Base-by-base conservation (phyloP, 2,888 invertebrate genomes). In the Tigriopus californicus region DNA sequence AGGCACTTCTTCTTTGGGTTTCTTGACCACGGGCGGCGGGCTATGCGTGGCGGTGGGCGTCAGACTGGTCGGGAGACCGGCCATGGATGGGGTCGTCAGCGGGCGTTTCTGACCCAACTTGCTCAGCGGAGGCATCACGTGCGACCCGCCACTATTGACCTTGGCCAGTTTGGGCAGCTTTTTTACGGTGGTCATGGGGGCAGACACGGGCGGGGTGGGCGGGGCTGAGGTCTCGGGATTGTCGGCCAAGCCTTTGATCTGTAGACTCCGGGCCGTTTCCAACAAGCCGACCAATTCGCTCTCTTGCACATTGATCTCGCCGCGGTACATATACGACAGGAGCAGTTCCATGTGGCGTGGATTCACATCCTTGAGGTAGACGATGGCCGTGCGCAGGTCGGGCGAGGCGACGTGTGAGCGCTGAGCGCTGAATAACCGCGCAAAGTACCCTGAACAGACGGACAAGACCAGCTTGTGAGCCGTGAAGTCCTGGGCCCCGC, bases 241-340 rank as follows among this genome's bases (percentile, higher is more conserved):
- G 11, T 54, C 54, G 13, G 40, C 15, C 10, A 54, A 41, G 1
- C 54, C 54, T 15, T 41, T 15, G 40, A 54, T 54, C 15, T 54
- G 54, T 18, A 54, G 54, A n/a, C 41, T 41, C 10, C 41, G n/a
- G 15, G 54, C 54, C 41, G 54, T 41, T 6, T 40, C 24, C 18
- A 54, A 41, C 41, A 54, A 54, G 2, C 15, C 22, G 15, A 54
- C 18, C 10, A 54, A 18, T 22, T 54, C 54, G 15, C 18, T 18
- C 54, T 54, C 58, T 22, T 49, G 24, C 13, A 58, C 58, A 24
- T 58, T 58, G 40, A 58, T 49, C 25, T 58, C 58, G n/a, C 58
- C 58, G 48, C 47, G 5, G 48, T 58, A 58, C 58, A 58, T 58
- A 18, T 40, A 58, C 6, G 47, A 15, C 5, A 58, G 48, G 3